phyloP scores from a whole-genome alignment of 2,113 vertebrate genomes.

The Dicaeum eximium region DNA sequence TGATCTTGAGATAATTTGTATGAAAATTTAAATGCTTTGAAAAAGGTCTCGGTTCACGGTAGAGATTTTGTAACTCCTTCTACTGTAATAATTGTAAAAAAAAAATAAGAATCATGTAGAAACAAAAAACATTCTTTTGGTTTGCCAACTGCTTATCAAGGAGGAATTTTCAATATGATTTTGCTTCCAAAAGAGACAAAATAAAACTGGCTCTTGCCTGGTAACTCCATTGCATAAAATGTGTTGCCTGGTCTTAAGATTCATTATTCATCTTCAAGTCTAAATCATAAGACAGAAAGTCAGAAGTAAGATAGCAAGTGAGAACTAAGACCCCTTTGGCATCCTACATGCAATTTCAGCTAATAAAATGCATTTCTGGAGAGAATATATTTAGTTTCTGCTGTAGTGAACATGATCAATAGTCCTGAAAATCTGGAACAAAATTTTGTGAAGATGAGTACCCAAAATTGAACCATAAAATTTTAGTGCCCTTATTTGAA shows the following conservation, averaged over 20 bases:
- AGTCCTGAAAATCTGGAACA: background rate
- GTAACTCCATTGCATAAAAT: background rate
- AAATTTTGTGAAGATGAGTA: background rate
- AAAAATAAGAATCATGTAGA: background rate
- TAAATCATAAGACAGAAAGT: background rate
- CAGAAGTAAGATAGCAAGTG: background rate
- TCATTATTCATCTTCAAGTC: background rate
- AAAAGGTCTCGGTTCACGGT: background rate
- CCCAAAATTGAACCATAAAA: background rate
- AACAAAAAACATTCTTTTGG: background rate
- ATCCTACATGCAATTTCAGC: background rate
- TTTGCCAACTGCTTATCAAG: background rate
- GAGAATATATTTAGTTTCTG: background rate
- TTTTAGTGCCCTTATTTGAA: background rate
- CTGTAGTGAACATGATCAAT: background rate
- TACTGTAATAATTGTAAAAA: background rate
- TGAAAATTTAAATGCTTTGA: background rate
- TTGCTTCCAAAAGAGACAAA: background rate
- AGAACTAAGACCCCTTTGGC: background rate
- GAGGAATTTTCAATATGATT: background rate
- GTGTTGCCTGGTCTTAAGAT: background rate
- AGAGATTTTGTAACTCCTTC: background rate
- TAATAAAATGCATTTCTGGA: background rate
- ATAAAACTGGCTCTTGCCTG: background rate
- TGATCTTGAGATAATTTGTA: background rate